phyloP scores from a whole-genome alignment of 1,140 invertebrate genomes.

The Lordiphosa stackelbergi region DNA sequence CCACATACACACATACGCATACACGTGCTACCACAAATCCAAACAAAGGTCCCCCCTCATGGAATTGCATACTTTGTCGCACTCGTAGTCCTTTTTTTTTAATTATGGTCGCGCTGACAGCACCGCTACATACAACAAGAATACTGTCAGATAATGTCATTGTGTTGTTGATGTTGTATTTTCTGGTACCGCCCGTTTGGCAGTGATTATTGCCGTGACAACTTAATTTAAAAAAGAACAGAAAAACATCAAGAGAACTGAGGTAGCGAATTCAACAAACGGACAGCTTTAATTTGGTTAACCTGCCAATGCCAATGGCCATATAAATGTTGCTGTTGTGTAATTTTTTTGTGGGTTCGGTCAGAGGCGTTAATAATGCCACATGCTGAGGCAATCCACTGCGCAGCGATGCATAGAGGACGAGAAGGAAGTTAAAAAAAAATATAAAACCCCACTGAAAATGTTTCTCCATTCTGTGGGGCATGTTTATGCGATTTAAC shows the following conservation, averaged over 20 bases:
- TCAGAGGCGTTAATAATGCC: slow-evolving; percentile 29
- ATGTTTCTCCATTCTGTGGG: slow-evolving; percentile 6
- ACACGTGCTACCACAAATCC: background rate
- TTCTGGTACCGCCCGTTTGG: slow-evolving; percentile 22
- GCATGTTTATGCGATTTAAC: slow-evolving; percentile 40
- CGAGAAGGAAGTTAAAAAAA: slow-evolving; percentile 5
- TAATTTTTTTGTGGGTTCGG: slow-evolving; percentile 8
- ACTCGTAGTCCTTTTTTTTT: slow-evolving; percentile 25
- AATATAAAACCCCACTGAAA: background rate
- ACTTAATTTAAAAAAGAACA: slow-evolving; percentile 50
- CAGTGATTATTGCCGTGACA: slow-evolving; percentile 43
- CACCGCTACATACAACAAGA: slow-evolving; percentile 21
- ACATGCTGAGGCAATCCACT: slow-evolving; percentile 29
- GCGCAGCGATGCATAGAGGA: slow-evolving; percentile 52
- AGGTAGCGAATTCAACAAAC: background rate
- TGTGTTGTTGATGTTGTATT: slow-evolving; percentile 18
- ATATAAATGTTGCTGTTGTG: slow-evolving; percentile 17
- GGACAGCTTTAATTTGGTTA: slow-evolving; percentile 47
- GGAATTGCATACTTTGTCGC: slow-evolving; percentile 6
- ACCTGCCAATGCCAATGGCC: slow-evolving; percentile 17
- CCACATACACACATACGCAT: background rate
- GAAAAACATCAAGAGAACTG: slow-evolving; percentile 16
- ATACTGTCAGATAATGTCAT: slow-evolving; percentile 33
- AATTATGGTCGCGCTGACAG: slow-evolving; percentile 47
- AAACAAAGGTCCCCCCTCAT: slow-evolving; percentile 1